Evolutionary conservation across 53 echinoderm and acorn worm species (phyloP).

Genomic region (Paelopatides confundens): DNA sequence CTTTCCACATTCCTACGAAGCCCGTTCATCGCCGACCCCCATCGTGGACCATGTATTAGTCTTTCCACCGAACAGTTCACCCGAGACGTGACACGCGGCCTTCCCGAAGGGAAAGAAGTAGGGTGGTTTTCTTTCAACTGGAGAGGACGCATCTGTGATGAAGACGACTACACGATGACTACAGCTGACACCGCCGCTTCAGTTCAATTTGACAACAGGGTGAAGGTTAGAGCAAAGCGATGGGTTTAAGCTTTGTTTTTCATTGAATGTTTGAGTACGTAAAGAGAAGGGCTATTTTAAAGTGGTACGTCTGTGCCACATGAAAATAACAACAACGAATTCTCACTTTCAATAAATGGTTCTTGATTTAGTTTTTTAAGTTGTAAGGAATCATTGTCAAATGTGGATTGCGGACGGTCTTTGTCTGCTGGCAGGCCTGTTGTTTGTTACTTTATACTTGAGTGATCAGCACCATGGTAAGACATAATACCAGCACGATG

Average conservation of each 20-base stretch:
- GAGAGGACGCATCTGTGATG: background rate
- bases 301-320: no score
- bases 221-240: background rate
- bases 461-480: no score
- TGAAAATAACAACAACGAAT: no score
- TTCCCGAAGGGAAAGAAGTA: background rate
- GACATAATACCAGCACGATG: no score
- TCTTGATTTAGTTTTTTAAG: no score
- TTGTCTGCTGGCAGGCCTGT: no score
- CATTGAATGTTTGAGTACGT: no score
- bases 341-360: no score
- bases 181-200: background rate
- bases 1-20: constrained; percentile 91
- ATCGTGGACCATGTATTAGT: constrained; percentile 96
- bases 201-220: background rate
- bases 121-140: background rate
- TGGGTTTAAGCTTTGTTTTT: background rate
- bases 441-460: no score
- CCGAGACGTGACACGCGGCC: constrained; percentile 45
- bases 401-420: no score
- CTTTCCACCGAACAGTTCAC: constrained; percentile 76
- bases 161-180: background rate
- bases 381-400: no score
- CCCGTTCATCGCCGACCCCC: constrained; percentile 83
- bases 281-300: no score